Evolutionary conservation across 2,888 invertebrate species (phyloP), one percentile per base, ranked within the genome.

Genomic region (Pristionchus entomophagus): DNA sequence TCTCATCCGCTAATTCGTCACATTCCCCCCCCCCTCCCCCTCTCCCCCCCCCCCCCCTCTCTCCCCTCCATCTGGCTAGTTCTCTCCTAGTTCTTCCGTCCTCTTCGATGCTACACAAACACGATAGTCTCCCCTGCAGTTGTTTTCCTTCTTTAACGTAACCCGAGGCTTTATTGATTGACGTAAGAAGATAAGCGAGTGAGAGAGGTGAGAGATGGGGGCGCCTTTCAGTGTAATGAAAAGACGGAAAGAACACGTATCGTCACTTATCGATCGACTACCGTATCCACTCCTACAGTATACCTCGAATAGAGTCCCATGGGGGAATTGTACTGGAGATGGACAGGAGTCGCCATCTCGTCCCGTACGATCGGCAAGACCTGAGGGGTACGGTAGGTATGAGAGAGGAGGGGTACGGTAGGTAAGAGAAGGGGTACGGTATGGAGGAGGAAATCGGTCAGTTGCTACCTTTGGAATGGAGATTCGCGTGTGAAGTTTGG

Each of bases 311-410:
- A 92, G 78, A 92, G 88, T 26, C 87, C 88, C 87, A 89, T 89
- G 12, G 92, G 91, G 56, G 91, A 89, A 87, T 92, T 91, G 90
- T 92, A 91, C 89, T 92, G 91, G 88, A 91, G 87, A 88, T 92
- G 91, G 41, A 89, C 90, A 51, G 89, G 87, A 86, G 87, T 87
- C 53, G 90, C 88, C 90, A 90, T 90, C 38, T 59, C 59, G 41
- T 86, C 45, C 29, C 35, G 41, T 12, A 83, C 83, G 19, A 83
- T 45, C 17, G 83, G 83, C 19, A 59, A 35, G 29, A 83, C 83
- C 83, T 83, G 65, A 29, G 32, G 26, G 65, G 41, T 59, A 59
- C 35, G 17, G 49, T 29, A 59, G 22, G 29, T 26, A 38, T n/a
- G n/a, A n/a, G n/a, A 35, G 41, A 41, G 14, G 12, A 19, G 22